Base-by-base conservation (phyloP, 2,113 vertebrate species). In the Crotalus viridis region DNA sequence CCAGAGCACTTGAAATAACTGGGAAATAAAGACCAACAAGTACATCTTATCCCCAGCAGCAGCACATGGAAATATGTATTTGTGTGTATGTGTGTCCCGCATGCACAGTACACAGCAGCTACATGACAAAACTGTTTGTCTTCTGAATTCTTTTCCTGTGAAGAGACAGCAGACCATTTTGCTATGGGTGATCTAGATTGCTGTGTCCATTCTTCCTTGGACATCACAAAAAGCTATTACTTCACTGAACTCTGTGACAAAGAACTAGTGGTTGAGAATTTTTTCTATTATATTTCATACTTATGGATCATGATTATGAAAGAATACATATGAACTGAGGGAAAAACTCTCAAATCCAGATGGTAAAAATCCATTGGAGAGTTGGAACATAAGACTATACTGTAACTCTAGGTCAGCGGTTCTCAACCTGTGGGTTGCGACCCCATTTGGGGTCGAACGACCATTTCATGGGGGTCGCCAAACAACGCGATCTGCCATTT, bases 261-360 rank as follows among this genome's bases (percentile, higher is more conserved):
- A 95, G 86, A 90, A 88, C 86, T 85, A 46, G 86, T 1, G 8
- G 51, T 92, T 89, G 89, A 94, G 87, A 57, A 56, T 88, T 28
- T 95, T 93, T 93, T 87, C 91, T 93, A 95, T 94, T 94, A 88
- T 33, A 74, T 91, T 95, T 93, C 46, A 10, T 1, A 0, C 51
- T 95, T 95, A 94, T 94, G 90, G 92, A 95, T 93, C 85, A 26
- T 61, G 52, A 87, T 52, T 69, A 81, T 88, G 93, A 95, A 94
- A 94, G 59, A 93, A 90, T 92, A 94, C 81, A 81, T 95, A 94
- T 0, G 54, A 56, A 88, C 85, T n/a, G 39, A 89, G 93, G 91
- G 91, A 57, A 96, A 74, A 57, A 54, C 61, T 39, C 39, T 91
- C 57, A 24, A 48, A 89, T 69, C 92, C 59, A 91, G 91, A 52